Conservation (phyloP, 1,140 invertebrate genomes). For the Nasonia vitripennis region DNA sequence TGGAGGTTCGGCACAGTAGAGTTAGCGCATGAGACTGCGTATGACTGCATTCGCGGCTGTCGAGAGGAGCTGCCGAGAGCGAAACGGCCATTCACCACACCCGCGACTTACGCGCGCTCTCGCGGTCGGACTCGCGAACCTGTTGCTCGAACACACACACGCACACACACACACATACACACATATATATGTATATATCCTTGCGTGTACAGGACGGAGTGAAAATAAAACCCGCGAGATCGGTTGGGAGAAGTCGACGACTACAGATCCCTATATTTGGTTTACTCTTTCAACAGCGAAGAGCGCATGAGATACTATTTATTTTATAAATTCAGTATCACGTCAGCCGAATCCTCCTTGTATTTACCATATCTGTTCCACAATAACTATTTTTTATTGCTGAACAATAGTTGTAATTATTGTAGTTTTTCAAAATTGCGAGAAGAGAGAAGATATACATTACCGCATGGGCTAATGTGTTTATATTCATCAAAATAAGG, state of each 20-base stretch:
- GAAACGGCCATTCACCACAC: conserved; percentile 54
- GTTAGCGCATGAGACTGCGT: conserved; percentile 3
- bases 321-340: background rate
- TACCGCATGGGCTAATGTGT: too few species aligned
- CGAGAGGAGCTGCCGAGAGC: background rate
- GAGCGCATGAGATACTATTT: background rate
- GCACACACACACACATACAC: too few species aligned
- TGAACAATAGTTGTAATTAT: too few species aligned
- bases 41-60: conserved; percentile 15
- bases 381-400: too few species aligned
- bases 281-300: background rate
- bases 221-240: background rate
- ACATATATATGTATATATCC: too few species aligned
- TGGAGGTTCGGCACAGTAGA: background rate
- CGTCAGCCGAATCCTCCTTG: too few species aligned
- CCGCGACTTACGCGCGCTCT: conserved; percentile 42
- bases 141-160: background rate
- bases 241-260: background rate
- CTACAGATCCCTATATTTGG: conserved; percentile 8
- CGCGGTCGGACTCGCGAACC: conserved; percentile 9
- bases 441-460: too few species aligned
- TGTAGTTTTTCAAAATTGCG: too few species aligned
- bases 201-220: background rate
- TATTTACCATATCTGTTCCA: too few species aligned
- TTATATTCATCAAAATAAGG: too few species aligned